Conservation (phyloP, 2,113 vertebrate genomes). For the Cheilinus undulatus region DNA sequence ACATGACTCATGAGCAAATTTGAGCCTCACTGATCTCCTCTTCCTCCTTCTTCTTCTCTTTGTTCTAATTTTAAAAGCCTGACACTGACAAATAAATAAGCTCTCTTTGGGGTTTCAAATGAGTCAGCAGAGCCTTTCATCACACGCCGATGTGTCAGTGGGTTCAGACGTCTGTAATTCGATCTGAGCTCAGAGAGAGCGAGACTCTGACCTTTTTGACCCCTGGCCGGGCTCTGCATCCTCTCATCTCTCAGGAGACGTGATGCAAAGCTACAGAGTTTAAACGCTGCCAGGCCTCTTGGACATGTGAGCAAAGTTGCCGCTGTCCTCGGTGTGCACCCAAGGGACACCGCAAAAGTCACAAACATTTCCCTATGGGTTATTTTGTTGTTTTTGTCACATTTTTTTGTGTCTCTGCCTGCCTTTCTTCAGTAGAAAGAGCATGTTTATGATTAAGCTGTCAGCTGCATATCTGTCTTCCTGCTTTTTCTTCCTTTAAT, state of each 20-base stretch:
- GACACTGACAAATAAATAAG: conserved; percentile 78
- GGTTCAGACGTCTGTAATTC: conserved; percentile 71
- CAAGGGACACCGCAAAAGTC: conserved; percentile 26
- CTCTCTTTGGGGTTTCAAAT: conserved; percentile 65
- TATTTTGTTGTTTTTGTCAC: conserved; percentile 8
- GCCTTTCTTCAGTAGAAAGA: conserved; percentile 15
- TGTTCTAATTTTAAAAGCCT: conserved; percentile 75
- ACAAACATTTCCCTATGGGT: conserved; percentile 5
- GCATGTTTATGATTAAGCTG: conserved; percentile 48
- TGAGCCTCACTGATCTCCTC: conserved; percentile 47
- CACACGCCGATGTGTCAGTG: conserved; percentile 60
- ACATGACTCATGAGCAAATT: conserved; percentile 64
- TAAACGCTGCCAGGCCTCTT: conserved; percentile 64
- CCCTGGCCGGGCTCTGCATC: conserved; percentile 63
- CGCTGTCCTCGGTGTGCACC: conserved; percentile 35
- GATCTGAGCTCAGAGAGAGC: conserved; percentile 62
- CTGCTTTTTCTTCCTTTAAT: conserved; percentile 7
- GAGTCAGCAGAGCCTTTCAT: conserved; percentile 76
- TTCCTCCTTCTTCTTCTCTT: conserved; percentile 66
- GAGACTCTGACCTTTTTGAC: conserved; percentile 64
- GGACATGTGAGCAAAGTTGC: conserved; percentile 53
- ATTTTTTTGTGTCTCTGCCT: not conserved
- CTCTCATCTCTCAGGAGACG: conserved; percentile 70
- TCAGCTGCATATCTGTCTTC: conserved; percentile 9
- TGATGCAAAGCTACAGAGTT: conserved; percentile 66